A percentile compares a stretch with the other conserved stretches of the same genome.
Conservation (phyloP, 2,888 invertebrate genomes). For the Drosophila anomalata region DNA sequence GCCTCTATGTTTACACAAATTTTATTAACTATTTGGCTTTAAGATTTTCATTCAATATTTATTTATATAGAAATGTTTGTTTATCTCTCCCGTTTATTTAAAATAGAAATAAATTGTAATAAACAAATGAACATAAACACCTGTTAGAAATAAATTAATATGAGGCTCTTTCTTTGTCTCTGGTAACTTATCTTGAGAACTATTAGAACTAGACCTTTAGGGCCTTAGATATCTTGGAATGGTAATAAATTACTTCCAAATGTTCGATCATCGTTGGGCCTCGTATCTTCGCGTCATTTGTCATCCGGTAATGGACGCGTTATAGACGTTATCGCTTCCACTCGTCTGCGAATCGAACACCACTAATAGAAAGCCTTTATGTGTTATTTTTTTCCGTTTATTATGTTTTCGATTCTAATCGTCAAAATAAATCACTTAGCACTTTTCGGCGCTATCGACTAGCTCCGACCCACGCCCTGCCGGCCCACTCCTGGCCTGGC, state of each 20-base stretch:
- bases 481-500: constrained; percentile 23
- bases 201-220: constrained; percentile 17
- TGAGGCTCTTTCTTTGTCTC: not conserved
- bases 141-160: not conserved
- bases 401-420: constrained; percentile 50
- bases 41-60: not conserved
- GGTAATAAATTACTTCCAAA: constrained; percentile 30
- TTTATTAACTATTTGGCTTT: constrained; percentile 4
- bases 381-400: constrained; percentile 20
- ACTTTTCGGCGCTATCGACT: constrained; percentile 46
- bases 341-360: constrained; percentile 6
- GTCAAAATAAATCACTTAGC: constrained; percentile 69
- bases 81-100: not conserved
- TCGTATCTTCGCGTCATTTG: constrained; percentile 31
- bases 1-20: not conserved
- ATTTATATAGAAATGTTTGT: not conserved
- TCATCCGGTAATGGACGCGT: constrained; percentile 34
- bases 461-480: constrained; percentile 17
- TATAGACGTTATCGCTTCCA: constrained; percentile 31
- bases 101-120: not conserved
- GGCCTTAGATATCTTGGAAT: constrained; percentile 23
- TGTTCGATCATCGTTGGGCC: constrained; percentile 5
- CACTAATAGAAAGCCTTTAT: constrained; percentile 35
- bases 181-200: not conserved
- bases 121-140: not conserved